A percentile compares a stretch with the other conserved stretches of the same genome.
These are phyloP conservation scores for Anableps anableps DNA, from an alignment of 2,797 vertebrate genomes.

Conservation along the genomic window DNA sequence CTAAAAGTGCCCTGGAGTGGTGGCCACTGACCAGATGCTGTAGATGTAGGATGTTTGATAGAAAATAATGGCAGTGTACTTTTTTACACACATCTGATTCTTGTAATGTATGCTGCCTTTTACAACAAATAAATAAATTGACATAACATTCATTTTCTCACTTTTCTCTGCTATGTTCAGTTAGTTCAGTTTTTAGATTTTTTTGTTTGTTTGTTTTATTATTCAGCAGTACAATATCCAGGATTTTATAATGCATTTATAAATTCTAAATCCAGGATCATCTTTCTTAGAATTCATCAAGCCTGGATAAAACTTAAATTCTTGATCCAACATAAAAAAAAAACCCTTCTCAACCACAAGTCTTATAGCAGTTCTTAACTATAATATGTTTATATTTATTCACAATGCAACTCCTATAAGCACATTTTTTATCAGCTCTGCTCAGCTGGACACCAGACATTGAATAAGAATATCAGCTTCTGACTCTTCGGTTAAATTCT, in stretches of 20 bases:
- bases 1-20: not conserved
- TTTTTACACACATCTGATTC: not conserved
- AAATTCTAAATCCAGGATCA: not conserved
- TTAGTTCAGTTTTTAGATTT: not conserved
- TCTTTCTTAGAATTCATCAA: not conserved
- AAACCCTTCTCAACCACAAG: not conserved
- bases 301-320: not conserved
- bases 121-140: conserved; percentile 10
- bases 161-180: not conserved
- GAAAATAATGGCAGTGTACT: not conserved
- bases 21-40: not conserved
- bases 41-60: not conserved
- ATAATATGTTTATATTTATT: not conserved
- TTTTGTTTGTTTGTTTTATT: not conserved
- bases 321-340: not conserved
- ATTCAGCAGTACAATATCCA: not conserved
- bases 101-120: not conserved
- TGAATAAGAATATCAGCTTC: not conserved
- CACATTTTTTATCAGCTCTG: not conserved
- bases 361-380: not conserved
- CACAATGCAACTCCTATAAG: not conserved
- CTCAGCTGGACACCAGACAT: not conserved
- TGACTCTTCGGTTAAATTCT: not conserved
- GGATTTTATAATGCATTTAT: not conserved
- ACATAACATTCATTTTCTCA: conserved; percentile 11